Conservation (phyloP, 2,797 vertebrate genomes). For the Enteromius fasciolatus region DNA sequence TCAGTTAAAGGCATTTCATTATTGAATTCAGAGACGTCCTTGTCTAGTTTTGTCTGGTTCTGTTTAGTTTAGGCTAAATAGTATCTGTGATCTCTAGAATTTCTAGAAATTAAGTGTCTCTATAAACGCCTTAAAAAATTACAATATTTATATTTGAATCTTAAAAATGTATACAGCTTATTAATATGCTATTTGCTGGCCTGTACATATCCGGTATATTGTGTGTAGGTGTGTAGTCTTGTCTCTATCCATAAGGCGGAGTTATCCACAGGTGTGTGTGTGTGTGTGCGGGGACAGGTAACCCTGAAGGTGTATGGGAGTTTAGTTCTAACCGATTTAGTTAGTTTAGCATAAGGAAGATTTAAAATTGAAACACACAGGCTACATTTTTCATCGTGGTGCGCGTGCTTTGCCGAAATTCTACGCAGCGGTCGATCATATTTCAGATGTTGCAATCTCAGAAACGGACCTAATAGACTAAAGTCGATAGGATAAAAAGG, state of each 20-base stretch:
- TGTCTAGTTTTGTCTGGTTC: too few species aligned
- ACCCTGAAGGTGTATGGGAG: slow-evolving; percentile 10
- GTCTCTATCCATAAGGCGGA: slow-evolving; percentile 20
- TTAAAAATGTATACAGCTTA: neutral
- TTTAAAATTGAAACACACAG: neutral
- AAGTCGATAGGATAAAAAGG: neutral
- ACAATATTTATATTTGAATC: neutral
- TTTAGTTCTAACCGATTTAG: neutral
- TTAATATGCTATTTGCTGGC: neutral
- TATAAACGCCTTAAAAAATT: too few species aligned
- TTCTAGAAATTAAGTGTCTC: too few species aligned
- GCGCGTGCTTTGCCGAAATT: neutral
- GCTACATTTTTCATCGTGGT: neutral
- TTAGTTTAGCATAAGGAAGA: neutral
- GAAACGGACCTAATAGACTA: slow-evolving; percentile 7
- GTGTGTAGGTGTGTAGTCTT: neutral
- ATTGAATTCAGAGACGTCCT: too few species aligned
- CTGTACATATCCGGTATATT: too few species aligned
- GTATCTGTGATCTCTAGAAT: too few species aligned
- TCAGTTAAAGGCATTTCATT: too few species aligned
- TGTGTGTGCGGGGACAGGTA: slow-evolving; percentile 28
- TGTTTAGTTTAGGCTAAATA: too few species aligned
- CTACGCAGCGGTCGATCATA: neutral
- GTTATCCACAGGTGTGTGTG: slow-evolving; percentile 38
- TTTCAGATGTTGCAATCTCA: slow-evolving; percentile 27